Percentiles rank a stretch among this genome's conserved stretches.
Evolutionary conservation across 2,113 vertebrate genomes (phyloP).

Genomic region (Protomyctophum bolini): DNA sequence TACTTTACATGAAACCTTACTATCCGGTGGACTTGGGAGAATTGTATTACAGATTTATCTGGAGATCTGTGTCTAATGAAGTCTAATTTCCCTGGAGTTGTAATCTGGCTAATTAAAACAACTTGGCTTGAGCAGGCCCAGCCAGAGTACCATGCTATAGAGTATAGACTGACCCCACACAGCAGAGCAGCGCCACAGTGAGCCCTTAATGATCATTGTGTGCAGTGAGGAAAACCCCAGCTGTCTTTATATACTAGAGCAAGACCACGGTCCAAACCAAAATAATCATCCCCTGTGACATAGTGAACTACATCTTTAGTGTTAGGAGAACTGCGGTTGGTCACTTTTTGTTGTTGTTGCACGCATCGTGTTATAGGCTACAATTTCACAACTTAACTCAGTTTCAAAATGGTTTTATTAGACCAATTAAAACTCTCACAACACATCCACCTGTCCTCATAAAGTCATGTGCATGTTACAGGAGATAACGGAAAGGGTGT

Average conservation of each 20-base stretch:
- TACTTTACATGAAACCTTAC: neutral
- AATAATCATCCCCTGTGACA: neutral
- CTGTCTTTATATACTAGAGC: neutral
- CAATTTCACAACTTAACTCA: neutral
- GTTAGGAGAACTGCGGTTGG: too few relatives aligned
- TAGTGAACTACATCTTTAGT: too few relatives aligned
- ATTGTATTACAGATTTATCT: constrained; percentile 22
- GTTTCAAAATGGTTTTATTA: neutral
- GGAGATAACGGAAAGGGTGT: neutral
- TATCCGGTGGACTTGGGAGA: constrained; percentile 4
- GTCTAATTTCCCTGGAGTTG: constrained; percentile 30
- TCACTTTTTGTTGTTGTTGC: neutral
- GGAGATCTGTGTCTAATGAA: constrained; percentile 31
- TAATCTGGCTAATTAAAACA: constrained; percentile 66
- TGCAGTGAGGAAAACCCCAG: neutral
- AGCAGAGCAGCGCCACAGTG: constrained; percentile 23
- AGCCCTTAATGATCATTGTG: constrained; percentile 48
- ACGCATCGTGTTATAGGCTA: too few relatives aligned
- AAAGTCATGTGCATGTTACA: neutral
- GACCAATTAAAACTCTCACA: neutral
- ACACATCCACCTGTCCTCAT: neutral
- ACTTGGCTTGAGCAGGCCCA: constrained; percentile 57
- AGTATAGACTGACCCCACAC: constrained; percentile 44
- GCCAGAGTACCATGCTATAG: constrained; percentile 37
- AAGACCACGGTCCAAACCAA: neutral